These are phyloP conservation scores for Pelobates cultripes DNA, from an alignment of 2,797 vertebrate genomes.

Conservation along the genomic window DNA sequence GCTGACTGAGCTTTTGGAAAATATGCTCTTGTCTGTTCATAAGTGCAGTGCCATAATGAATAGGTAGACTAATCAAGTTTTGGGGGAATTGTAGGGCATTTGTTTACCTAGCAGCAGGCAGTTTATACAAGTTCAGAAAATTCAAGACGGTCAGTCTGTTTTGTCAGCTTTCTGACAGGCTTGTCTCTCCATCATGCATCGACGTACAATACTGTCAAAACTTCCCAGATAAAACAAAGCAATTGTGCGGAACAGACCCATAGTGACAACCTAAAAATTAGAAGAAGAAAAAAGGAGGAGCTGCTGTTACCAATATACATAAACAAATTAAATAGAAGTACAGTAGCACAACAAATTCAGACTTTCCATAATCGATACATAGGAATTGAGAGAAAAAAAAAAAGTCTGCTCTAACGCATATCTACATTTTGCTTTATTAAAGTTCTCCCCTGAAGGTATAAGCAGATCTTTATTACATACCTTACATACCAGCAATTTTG, in stretches of 20 bases:
- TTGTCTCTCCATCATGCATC: constrained; percentile 94
- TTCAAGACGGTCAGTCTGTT: constrained; percentile 71
- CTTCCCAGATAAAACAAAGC: constrained; percentile 95
- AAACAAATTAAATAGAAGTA: too few species aligned
- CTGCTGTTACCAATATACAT: not conserved
- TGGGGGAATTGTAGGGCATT: constrained; percentile 52
- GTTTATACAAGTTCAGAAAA: constrained; percentile 59
- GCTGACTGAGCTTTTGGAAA: constrained; percentile 14
- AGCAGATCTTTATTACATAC: too few species aligned
- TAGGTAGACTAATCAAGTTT: constrained; percentile 10
- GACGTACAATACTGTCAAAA: constrained; percentile 96
- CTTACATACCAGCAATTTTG: too few species aligned
- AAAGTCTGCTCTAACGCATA: too few species aligned
- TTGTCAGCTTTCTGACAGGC: constrained; percentile 85
- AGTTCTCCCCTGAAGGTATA: too few species aligned
- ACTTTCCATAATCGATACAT: too few species aligned
- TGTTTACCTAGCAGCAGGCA: constrained; percentile 65
- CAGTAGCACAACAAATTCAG: too few species aligned
- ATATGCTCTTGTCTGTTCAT: constrained; percentile 8
- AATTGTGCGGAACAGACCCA: constrained; percentile 94
- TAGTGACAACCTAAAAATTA: constrained; percentile 87
- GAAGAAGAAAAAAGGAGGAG: not conserved
- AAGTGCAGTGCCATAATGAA: constrained; percentile 11
- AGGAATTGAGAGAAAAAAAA: too few species aligned
- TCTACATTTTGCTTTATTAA: too few species aligned